A percentile compares a stretch with the other conserved stretches of the same genome.
phyloP scores from a whole-genome alignment of 2,113 vertebrate species.

The Gobio gobio region DNA sequence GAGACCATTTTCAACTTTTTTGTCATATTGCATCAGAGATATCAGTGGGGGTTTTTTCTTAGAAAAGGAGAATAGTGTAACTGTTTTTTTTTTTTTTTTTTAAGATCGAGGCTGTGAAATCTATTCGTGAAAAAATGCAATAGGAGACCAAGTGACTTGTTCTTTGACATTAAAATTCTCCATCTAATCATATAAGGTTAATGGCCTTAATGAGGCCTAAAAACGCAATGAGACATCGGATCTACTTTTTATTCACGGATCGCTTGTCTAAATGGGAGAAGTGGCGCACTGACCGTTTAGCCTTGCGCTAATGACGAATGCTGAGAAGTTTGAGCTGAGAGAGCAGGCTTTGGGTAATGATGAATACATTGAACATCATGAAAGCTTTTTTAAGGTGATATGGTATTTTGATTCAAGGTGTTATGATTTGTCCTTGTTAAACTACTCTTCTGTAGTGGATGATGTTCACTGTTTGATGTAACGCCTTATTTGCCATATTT shows the following conservation, averaged over 20 bases:
- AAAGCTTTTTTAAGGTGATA: slow-evolving; percentile 12
- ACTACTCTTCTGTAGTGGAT: neutral
- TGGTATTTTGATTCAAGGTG: slow-evolving; percentile 10
- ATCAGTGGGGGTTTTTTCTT: neutral
- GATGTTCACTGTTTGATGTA: neutral
- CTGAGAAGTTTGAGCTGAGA: slow-evolving; percentile 36
- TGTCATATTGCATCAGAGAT: neutral
- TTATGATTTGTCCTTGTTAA: slow-evolving; percentile 17
- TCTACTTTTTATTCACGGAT: slow-evolving; percentile 56
- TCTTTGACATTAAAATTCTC: slow-evolving; percentile 49
- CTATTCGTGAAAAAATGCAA: neutral
- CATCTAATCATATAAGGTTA: slow-evolving; percentile 47
- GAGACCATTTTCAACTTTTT: neutral
- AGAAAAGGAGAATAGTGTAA: neutral
- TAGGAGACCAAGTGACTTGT: slow-evolving; percentile 13
- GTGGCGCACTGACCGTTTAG: slow-evolving; percentile 44
- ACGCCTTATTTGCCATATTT: neutral
- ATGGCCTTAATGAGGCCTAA: slow-evolving; percentile 51
- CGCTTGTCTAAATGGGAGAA: slow-evolving; percentile 46
- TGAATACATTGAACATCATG: neutral
- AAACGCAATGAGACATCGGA: slow-evolving; percentile 45
- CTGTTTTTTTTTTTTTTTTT: neutral
- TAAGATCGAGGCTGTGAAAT: too few species aligned
- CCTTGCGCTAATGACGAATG: slow-evolving; percentile 26
- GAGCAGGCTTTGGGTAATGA: slow-evolving; percentile 10